Percentiles rank a stretch among this genome's conserved stretches.
Conservation (phyloP, 2,113 vertebrate species). For the Poeciliopsis occidentalis region DNA sequence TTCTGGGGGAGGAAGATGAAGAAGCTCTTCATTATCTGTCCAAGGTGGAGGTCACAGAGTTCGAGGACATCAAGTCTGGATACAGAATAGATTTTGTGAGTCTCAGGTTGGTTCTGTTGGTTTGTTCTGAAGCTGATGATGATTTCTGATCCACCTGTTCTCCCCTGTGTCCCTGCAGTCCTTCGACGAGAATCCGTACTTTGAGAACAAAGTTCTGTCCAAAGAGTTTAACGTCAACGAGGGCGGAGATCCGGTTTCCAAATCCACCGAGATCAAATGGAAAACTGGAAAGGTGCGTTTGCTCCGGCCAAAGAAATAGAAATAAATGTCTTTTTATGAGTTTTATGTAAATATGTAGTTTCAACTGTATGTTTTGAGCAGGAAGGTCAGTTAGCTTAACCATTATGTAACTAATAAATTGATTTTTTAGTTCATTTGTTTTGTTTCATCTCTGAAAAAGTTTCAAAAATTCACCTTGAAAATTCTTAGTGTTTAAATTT, state of each 20-base stretch:
- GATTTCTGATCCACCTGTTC: neutral
- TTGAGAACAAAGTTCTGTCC: constrained; percentile 99
- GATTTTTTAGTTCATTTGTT: too few species aligned
- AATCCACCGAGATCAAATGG: constrained; percentile 99
- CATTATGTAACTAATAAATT: too few species aligned
- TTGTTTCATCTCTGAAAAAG: too few species aligned
- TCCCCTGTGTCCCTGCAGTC: constrained; percentile 75
- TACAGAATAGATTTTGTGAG: constrained; percentile 99
- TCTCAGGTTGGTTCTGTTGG: constrained; percentile 11
- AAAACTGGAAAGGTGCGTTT: constrained; percentile 91
- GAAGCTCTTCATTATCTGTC: constrained; percentile 98
- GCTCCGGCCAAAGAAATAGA: too few species aligned
- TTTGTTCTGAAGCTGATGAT: neutral
- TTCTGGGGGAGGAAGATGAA: constrained; percentile 96
- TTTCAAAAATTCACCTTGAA: too few species aligned
- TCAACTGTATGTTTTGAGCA: too few species aligned
- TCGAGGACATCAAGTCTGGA: constrained; percentile 99
- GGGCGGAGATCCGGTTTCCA: constrained; percentile 95
- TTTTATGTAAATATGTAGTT: too few species aligned
- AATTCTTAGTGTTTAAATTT: too few species aligned
- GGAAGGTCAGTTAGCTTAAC: too few species aligned
- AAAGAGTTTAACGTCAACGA: constrained; percentile 99
- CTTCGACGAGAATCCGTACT: constrained; percentile 99
- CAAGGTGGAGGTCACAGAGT: constrained; percentile 97
- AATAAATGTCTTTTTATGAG: too few species aligned